Percentiles rank a stretch among this genome's conserved stretches.
Evolutionary conservation across 2,888 invertebrate species (phyloP).

Genomic region (Gordius sp.): DNA sequence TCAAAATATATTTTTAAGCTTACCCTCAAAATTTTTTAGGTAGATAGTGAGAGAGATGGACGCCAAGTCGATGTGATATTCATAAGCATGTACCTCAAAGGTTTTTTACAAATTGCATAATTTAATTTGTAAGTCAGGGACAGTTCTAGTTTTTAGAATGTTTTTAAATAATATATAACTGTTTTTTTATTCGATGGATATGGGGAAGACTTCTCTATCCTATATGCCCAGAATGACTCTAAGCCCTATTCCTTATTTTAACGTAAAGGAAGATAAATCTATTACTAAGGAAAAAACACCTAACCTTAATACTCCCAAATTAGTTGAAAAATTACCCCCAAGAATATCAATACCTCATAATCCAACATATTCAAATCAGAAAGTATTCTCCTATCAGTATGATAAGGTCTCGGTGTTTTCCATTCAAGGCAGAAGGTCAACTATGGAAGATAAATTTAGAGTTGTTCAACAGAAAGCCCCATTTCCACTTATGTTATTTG

Average conservation of each 20-base stretch:
- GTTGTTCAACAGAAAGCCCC: constrained; percentile 11
- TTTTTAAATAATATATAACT: too few relatives aligned
- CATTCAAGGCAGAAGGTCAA: constrained; percentile 9
- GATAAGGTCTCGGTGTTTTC: constrained; percentile 11
- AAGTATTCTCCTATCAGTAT: constrained; percentile 7
- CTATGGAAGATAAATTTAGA: constrained; percentile 14
- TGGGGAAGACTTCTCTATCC: constrained; percentile 7
- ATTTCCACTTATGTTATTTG: constrained; percentile 21
- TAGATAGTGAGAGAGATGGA: too few relatives aligned
- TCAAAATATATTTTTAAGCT: too few relatives aligned
- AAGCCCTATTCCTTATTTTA: background rate
- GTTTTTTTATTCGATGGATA: too few relatives aligned
- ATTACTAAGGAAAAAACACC: background rate
- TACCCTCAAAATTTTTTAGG: too few relatives aligned
- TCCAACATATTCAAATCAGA: background rate
- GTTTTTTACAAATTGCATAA: too few relatives aligned
- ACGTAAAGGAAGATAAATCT: background rate
- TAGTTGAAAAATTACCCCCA: background rate
- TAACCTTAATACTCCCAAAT: background rate
- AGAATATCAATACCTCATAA: background rate
- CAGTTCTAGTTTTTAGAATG: too few relatives aligned
- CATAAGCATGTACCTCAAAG: too few relatives aligned
- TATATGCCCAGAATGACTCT: background rate
- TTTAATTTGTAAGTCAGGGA: too few relatives aligned
- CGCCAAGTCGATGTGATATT: too few relatives aligned